Conservation (phyloP, 2,888 invertebrate genomes). For the Oxytorus armatus region DNA sequence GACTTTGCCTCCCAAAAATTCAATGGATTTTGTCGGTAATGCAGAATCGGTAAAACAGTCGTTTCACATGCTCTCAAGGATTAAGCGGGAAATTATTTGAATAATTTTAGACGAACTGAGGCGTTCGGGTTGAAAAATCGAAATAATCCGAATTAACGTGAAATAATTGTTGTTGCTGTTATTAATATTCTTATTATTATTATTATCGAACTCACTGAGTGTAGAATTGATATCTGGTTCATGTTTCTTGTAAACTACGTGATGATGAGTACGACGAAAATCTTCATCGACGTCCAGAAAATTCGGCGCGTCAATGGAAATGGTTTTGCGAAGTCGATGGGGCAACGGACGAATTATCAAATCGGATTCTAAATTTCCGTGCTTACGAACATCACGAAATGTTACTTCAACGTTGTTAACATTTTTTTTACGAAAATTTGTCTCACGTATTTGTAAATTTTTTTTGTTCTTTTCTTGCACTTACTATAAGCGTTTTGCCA, state of each 20-base stretch:
- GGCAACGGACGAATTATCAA: conserved; percentile 72
- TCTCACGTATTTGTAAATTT: too few relatives aligned
- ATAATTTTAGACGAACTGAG: too few relatives aligned
- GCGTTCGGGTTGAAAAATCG: too few relatives aligned
- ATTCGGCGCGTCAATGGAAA: conserved; percentile 37
- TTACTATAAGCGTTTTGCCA: conserved; percentile 49
- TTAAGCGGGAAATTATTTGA: too few relatives aligned
- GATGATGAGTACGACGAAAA: conserved; percentile 70
- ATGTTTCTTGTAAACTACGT: conserved; percentile 73
- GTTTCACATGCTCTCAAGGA: too few relatives aligned
- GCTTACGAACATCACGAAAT: conserved; percentile 64
- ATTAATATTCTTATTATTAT: background rate
- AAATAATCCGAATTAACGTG: too few relatives aligned
- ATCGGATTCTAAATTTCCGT: conserved; percentile 70
- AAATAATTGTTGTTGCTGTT: background rate
- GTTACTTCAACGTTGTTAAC: conserved; percentile 25
- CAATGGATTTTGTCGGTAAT: too few relatives aligned
- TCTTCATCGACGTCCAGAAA: conserved; percentile 32
- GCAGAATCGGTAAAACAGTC: too few relatives aligned
- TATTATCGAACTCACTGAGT: conserved; percentile 42
- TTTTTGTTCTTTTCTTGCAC: conserved; percentile 11
- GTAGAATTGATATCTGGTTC: conserved; percentile 36
- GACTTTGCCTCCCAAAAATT: too few relatives aligned
- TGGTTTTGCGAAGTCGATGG: conserved; percentile 57
- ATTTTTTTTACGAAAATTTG: background rate